Evolutionary conservation across 2,113 vertebrate genomes (phyloP), one percentile per base, ranked within the genome.

Genomic region (Melanerpes aurifrons): DNA sequence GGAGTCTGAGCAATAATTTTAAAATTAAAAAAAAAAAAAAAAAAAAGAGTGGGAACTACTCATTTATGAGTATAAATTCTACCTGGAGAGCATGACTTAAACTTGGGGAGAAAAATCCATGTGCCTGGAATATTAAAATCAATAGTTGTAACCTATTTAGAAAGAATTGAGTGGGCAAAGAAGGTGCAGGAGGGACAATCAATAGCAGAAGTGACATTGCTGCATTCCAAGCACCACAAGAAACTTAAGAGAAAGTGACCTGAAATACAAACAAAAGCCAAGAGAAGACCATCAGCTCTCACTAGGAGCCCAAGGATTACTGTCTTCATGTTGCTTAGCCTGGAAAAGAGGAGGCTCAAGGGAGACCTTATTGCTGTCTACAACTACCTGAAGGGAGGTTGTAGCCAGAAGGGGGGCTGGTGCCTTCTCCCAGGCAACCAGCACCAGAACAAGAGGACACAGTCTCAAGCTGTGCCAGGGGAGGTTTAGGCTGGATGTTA

Each of bases 121-220:
- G 86, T 90, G 70, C 67, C 54, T 86, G 92, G 92, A 96, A 95
- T 96, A 95, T 92, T 89, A 92, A 93, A 96, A 95, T 94, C 93
- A 87, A 92, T 96, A 86, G 58, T 64, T 90, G 88, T 56, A 89
- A 90, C 77, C 50, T 92, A 93, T 89, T 92, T 82, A 92, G 77
- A 76, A 95, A 72, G 59, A 88, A 93, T 7, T 56, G 77, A 89
- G 81, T 84, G 81, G 67, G 50, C n/a, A 90, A 89, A 94, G 90
- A 69, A 89, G 77, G 81, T 35, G 73, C 43, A 72, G 83, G 71
- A 90, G 74, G 56, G 54, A 69, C 82, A 86, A 72, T 96, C 86
- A 43, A 94, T 96, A 94, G 17, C 24, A 90, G 58, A 86, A 90
- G 74, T 79, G 83, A 81, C 80, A 84, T 69, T 75, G 76, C 73